These are phyloP conservation scores for Nyleta sp. DNA, from an alignment of 2,888 invertebrate species.

Conservation along the genomic window DNA sequence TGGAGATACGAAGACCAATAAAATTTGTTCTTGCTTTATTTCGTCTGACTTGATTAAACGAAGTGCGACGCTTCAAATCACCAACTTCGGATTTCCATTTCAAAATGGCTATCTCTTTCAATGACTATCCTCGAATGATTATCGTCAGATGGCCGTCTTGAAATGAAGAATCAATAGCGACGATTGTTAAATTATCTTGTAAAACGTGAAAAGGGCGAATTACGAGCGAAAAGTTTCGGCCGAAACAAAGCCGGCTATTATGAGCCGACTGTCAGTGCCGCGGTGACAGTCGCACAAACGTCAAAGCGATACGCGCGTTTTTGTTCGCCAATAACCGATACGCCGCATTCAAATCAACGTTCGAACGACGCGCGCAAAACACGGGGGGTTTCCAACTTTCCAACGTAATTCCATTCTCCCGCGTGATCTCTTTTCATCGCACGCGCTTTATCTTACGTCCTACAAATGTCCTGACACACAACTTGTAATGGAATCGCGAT, in stretches of 20 bases:
- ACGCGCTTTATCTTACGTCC: slow-evolving; percentile 21
- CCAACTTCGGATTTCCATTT: too few relatives aligned
- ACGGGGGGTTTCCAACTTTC: slow-evolving; percentile 18
- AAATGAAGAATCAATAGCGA: too few relatives aligned
- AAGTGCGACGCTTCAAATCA: too few relatives aligned
- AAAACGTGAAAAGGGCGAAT: neutral
- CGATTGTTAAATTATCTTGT: too few relatives aligned
- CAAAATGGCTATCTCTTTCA: too few relatives aligned
- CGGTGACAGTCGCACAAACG: slow-evolving; percentile 10
- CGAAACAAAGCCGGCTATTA: slow-evolving; percentile 3
- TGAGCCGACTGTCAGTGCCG: neutral
- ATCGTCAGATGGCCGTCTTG: too few relatives aligned
- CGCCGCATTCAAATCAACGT: slow-evolving; percentile 25
- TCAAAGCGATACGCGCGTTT: slow-evolving; percentile 27
- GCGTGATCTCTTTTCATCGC: slow-evolving; percentile 34
- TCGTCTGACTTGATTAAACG: too few relatives aligned
- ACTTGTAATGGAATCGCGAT: slow-evolving; percentile 15
- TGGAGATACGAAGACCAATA: too few relatives aligned
- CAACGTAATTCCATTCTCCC: slow-evolving; percentile 15
- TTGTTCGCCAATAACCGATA: slow-evolving; percentile 39
- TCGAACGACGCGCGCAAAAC: slow-evolving; percentile 9
- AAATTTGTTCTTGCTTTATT: too few relatives aligned
- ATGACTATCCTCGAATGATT: too few relatives aligned
- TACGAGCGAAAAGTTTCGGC: neutral
- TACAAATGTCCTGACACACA: slow-evolving; percentile 11